Evolutionary conservation across 2,797 vertebrate species (phyloP).

Genomic region (Manis javanica): DNA sequence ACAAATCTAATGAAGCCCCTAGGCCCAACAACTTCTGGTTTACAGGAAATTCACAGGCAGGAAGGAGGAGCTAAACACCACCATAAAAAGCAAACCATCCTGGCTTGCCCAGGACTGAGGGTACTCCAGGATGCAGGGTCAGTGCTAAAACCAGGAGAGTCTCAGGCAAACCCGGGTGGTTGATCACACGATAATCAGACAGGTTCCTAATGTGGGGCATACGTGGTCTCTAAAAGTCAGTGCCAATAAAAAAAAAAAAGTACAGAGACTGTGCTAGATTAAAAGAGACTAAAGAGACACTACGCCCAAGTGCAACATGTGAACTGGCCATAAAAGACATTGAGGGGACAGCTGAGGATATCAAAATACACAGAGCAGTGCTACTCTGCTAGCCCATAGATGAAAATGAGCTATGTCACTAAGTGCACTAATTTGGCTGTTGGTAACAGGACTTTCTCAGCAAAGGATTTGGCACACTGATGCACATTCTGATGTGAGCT

Average conservation of each 20-base stretch:
- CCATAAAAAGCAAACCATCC: background rate
- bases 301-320: constrained; percentile 26
- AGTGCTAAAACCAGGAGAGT: background rate
- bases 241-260: background rate
- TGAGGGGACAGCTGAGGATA: background rate
- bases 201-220: background rate
- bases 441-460: background rate
- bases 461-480: background rate
- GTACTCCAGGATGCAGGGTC: background rate
- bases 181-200: background rate
- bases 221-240: background rate
- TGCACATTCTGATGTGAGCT: background rate
- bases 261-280: background rate
- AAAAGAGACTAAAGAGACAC: background rate
- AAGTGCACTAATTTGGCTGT: background rate
- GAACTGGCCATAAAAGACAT: background rate
- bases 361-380: background rate
- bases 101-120: background rate
- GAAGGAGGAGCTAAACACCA: background rate
- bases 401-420: constrained; percentile 6
- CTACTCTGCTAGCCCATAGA: background rate
- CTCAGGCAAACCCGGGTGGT: background rate
- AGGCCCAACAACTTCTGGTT: background rate
- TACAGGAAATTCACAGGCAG: background rate
- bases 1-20: constrained; percentile 15